Evolutionary conservation across 2,113 vertebrate species (phyloP).

Genomic region (Calidris pugnax): DNA sequence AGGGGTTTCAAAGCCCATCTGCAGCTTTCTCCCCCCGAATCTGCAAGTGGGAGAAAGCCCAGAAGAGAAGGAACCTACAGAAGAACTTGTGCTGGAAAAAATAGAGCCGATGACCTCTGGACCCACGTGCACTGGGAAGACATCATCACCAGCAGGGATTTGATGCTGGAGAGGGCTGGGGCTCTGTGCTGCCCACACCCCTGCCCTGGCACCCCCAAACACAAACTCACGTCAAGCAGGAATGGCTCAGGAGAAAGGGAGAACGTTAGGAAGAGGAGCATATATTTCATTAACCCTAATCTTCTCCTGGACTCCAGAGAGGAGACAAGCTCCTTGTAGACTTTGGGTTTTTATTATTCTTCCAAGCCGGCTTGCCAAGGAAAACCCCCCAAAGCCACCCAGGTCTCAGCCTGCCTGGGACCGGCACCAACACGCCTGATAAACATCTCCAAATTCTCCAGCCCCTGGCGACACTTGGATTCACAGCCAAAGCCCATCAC

Average conservation of each 20-base stretch:
- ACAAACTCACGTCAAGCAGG: background rate
- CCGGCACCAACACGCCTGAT: accelerated
- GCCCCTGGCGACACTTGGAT: background rate
- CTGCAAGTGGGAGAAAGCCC: background rate
- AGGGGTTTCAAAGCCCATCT: background rate
- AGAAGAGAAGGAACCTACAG: background rate
- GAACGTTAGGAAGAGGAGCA: background rate
- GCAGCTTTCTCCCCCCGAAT: background rate
- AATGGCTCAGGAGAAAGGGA: background rate
- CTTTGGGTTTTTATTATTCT: background rate
- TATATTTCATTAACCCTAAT: background rate
- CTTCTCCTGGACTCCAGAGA: background rate
- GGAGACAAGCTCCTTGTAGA: background rate
- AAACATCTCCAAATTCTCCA: background rate
- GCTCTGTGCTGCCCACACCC: background rate
- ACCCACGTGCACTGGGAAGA: background rate
- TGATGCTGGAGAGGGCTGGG: background rate
- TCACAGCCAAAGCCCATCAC: background rate
- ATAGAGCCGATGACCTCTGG: accelerated
- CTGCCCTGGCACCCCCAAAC: background rate
- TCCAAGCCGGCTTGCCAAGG: background rate
- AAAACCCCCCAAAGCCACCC: background rate
- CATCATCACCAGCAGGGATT: background rate
- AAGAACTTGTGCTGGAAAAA: background rate
- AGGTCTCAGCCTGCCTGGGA: background rate